Evolutionary conservation across 2,888 invertebrate genomes (phyloP), one percentile per base, ranked within the genome.

Genomic region (Apamea epomidion): DNA sequence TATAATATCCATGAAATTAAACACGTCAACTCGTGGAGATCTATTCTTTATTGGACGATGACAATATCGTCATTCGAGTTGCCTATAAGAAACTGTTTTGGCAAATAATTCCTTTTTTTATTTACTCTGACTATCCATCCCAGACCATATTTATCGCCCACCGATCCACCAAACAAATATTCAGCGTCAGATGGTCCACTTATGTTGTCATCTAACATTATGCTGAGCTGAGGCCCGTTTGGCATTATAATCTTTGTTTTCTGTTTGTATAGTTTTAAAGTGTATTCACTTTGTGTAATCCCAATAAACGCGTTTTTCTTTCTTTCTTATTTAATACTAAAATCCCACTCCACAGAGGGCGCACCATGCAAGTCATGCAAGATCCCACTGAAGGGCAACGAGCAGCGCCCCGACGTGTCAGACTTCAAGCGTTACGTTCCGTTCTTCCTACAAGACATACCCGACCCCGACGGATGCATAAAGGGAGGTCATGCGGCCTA

Each of bases 401-500:
- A 97, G 77, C 89, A 96, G 69, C 97, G 99, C 1, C 99, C 99
- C 0, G 94, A 95, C 72, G 86, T 97, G 0, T 89, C 91, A 0
- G 98, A 98, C 84, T 99, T 99, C 95, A 95, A 97, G 32, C 97
- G 96, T 89, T 99, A 98, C 95, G 95, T 99, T 48, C 98, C 98
- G 0, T 99, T 97, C 97, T 99, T 99, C 97, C 94, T 99, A 18
- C 97, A 98, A 92, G 99, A 99, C 94, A 99, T 98, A 96, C 99
- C 93, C 8, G 67, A 99, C 0, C 97, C 98, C 82, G 94, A 95
- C 3, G 90, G 90, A 0, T 99, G 99, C 93, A 97, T 98, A 0
- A 99, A 99, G 95, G 99, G 97, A 0, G 99, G 99, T 0, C 99
- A 99, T 94, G 98, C 99, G 0, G 98, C 98, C 0, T 99, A 99